Percentiles rank a stretch among this genome's conserved stretches.
Evolutionary conservation across 1,140 invertebrate genomes (phyloP).

Genomic region (Babylonia areolata): DNA sequence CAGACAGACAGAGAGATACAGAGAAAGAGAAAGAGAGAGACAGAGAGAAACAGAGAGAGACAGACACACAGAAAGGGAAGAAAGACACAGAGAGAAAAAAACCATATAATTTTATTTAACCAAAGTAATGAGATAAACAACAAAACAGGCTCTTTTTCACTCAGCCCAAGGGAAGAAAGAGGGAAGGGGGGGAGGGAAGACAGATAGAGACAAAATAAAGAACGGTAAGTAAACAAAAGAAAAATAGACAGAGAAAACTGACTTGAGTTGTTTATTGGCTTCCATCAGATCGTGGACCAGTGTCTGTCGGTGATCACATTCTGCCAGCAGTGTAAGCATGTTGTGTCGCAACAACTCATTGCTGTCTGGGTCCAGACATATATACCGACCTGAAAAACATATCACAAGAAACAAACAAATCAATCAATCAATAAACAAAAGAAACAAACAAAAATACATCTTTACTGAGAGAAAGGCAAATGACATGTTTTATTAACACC

Average conservation of each 20-base stretch:
- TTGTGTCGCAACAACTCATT: conserved; percentile 44
- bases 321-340: conserved; percentile 57
- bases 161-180: neutral
- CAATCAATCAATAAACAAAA: too few relatives aligned
- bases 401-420: neutral
- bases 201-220: neutral
- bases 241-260: conserved; percentile 26
- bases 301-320: conserved; percentile 66
- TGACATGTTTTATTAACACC: too few relatives aligned
- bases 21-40: neutral
- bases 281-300: conserved; percentile 70
- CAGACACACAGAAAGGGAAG: neutral
- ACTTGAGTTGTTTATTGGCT: conserved; percentile 68
- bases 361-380: conserved; percentile 42
- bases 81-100: neutral
- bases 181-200: neutral
- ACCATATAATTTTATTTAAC: too few relatives aligned
- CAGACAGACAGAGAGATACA: too few relatives aligned
- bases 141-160: neutral
- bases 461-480: too few relatives aligned
- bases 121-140: too few relatives aligned
- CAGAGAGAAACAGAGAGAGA: too few relatives aligned
- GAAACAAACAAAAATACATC: too few relatives aligned
- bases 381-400: conserved; percentile 43
- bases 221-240: neutral